Percentiles rank a stretch among this genome's conserved stretches.
These are phyloP conservation scores for Carollia perspicillata DNA, from an alignment of 2,113 vertebrate genomes.

Conservation along the genomic window DNA sequence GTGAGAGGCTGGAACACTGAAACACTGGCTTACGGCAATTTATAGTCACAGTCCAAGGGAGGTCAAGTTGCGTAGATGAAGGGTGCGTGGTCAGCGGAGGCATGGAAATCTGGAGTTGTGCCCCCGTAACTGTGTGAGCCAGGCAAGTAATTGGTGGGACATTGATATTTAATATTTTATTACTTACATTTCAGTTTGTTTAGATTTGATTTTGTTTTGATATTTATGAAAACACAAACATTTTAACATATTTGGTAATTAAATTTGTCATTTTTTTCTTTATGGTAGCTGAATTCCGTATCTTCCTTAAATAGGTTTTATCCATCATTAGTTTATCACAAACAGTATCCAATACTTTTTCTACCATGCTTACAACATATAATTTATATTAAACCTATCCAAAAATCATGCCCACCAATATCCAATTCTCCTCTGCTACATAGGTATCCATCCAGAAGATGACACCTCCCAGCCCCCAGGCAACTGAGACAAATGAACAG, in stretches of 20 bases:
- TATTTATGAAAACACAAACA: neutral
- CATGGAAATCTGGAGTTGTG: neutral
- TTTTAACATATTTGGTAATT: neutral
- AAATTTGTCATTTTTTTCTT: neutral
- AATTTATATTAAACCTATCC: neutral
- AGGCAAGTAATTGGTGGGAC: neutral
- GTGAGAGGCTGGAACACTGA: neutral
- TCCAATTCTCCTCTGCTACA: neutral
- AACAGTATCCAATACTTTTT: neutral
- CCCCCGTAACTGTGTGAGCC: neutral
- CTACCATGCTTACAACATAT: neutral
- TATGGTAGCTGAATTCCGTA: neutral
- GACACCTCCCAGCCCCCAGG: neutral
- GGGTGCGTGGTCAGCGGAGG: neutral
- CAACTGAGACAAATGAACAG: neutral
- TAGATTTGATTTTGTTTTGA: neutral
- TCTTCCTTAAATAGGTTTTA: neutral
- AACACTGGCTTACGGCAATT: neutral
- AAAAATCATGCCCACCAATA: neutral
- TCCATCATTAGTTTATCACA: neutral
- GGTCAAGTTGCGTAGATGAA: neutral
- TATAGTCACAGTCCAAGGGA: neutral
- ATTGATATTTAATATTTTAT: neutral
- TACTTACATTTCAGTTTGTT: neutral
- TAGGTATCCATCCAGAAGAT: neutral